Base-by-base conservation (phyloP, 2,888 invertebrate species). In the Gisinianus flammeolus region DNA sequence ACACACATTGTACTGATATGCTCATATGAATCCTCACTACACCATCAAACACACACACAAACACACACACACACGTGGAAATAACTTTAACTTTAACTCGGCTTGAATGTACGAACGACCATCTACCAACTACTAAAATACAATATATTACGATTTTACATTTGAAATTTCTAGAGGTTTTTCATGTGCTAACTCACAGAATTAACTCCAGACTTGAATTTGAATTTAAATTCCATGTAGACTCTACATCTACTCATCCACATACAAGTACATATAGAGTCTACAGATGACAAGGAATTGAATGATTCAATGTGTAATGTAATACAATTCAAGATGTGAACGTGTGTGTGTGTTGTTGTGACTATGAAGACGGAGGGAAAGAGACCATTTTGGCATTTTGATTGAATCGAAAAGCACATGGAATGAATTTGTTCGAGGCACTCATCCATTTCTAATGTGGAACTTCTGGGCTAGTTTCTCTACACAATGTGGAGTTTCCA, bases 391-490 rank as follows among this genome's bases (percentile, higher is more conserved):
- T 54, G 75, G 67, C 68, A 76, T 76, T 76, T 69, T 69, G 69
- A 76, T 68, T 68, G 68, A 76, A 76, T 69, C 33, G 68, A 66
- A 72, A 80, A 78, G 76, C 78, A 77, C 72, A 78, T 76, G 77
- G 78, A 76, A 76, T 77, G 77, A 77, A 77, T 79, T 79, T 77
- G 79, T 75, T 79, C 31, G 70, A 31, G 35, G 69, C 66, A 73
- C 64, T 72, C 79, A 78, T 80, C 78, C 77, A 80, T 74, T 62
- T 74, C 73, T 74, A 74, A 74, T 74, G 73, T 74, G 66, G 73
- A 74, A 74, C 73, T 79, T 77, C 52, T 77, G 73, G 26, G 24
- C 44, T n/a, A 62, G 73, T 19, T 31, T 33, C 19, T 66, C 24
- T 74, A 33, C 64, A 22, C 19, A 58, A 24, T 73, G 26, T 22